phyloP scores from a whole-genome alignment of 2,888 invertebrate genomes.

The Drosophila formosana region DNA sequence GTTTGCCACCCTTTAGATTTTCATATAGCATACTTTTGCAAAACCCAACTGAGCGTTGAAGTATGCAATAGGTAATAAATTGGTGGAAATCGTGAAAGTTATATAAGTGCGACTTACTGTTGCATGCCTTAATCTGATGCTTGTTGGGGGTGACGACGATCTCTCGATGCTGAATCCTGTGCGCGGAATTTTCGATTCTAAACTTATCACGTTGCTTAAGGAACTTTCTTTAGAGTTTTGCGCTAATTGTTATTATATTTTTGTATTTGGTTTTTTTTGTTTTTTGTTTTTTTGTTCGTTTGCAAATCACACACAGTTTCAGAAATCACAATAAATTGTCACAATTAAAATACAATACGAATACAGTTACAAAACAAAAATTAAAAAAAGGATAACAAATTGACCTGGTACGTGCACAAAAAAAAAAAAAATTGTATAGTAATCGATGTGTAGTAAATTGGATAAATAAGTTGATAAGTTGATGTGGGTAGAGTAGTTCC shows the following conservation, averaged over 20 bases:
- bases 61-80: constrained; percentile 6
- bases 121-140: constrained; percentile 25
- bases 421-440: constrained; percentile 7
- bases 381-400: constrained; percentile 23
- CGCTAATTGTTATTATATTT: constrained; percentile 25
- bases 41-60: neutral
- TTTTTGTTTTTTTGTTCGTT: constrained; percentile 52
- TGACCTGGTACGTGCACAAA: constrained; percentile 31
- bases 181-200: constrained; percentile 22
- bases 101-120: constrained; percentile 32
- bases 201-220: constrained; percentile 77
- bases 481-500: neutral
- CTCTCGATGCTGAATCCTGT: constrained; percentile 2
- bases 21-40: constrained; percentile 42
- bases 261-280: constrained; percentile 6
- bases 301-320: constrained; percentile 77
- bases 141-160: neutral
- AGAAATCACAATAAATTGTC: constrained; percentile 67
- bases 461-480: neutral
- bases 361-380: neutral
- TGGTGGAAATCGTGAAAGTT: constrained; percentile 1
- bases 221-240: constrained; percentile 67
- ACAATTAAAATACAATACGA: constrained; percentile 52
- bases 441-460: neutral
- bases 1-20: neutral